These are phyloP conservation scores for Potamarius usumacintae DNA, from an alignment of 2,113 vertebrate species.

Conservation along the genomic window DNA sequence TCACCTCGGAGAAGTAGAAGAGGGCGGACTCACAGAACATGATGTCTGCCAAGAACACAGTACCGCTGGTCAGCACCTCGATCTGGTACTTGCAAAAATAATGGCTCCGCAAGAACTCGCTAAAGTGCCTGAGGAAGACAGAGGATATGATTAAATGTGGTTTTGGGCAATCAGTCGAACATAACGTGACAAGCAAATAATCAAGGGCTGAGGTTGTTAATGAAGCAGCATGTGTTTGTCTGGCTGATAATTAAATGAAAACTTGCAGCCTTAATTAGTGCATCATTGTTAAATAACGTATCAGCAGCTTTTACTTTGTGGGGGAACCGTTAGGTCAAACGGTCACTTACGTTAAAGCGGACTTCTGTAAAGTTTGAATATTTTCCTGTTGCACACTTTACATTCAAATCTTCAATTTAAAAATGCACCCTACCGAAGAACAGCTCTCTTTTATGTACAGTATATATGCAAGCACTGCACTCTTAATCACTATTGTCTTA, in stretches of 20 bases:
- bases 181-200: background rate
- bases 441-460: too few relatives aligned
- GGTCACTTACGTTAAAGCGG: background rate
- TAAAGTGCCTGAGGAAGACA: conserved; percentile 87
- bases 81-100: conserved; percentile 99
- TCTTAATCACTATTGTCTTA: too few relatives aligned
- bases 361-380: background rate
- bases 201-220: background rate
- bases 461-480: too few relatives aligned
- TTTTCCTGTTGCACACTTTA: background rate
- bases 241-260: background rate
- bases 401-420: background rate
- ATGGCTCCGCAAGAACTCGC: conserved; percentile 92
- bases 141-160: background rate
- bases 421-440: too few relatives aligned
- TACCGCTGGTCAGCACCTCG: conserved; percentile 97
- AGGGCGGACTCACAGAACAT: conserved; percentile 97
- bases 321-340: background rate
- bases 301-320: background rate
- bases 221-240: background rate
- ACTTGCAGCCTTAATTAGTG: background rate
- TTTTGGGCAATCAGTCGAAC: background rate
- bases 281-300: background rate
- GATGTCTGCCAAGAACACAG: conserved; percentile 97
- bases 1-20: conserved; percentile 99